Evolutionary conservation across 2,113 vertebrate species (phyloP).

Genomic region (Phodopus roborovskii): DNA sequence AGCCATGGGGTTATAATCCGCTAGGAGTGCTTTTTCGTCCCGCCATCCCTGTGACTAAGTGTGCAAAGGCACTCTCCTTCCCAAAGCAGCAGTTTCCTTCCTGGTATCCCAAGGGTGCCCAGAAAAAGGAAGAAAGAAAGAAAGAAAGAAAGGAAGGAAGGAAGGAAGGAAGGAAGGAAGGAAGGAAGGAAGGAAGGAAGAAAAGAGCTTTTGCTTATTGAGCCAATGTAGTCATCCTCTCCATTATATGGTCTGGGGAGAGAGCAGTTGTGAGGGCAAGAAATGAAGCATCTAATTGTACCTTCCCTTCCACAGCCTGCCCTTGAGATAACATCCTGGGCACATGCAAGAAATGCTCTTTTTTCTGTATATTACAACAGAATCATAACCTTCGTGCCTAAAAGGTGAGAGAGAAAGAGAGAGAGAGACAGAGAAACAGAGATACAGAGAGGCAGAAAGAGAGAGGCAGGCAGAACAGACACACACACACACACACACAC

Average conservation of each 20-base stretch:
- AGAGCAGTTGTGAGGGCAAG: neutral
- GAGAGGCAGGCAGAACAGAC: too few relatives aligned
- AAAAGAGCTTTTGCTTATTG: slow-evolving; percentile 38
- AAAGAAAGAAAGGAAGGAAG: too few relatives aligned
- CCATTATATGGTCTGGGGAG: neutral
- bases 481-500: too few relatives aligned
- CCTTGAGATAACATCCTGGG: slow-evolving; percentile 7
- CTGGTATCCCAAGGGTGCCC: neutral
- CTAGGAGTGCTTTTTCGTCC: neutral
- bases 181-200: too few relatives aligned
- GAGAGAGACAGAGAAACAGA: neutral
- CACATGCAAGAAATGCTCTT: neutral
- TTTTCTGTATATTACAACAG: neutral
- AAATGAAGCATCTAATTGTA: neutral
- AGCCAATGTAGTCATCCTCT: neutral
- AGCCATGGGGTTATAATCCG: neutral
- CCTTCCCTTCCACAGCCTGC: neutral
- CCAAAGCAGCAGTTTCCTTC: slow-evolving; percentile 13
- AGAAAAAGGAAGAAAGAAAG: neutral
- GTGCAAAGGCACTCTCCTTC: neutral
- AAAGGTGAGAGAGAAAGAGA: neutral
- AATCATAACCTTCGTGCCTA: neutral
- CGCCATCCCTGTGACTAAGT: neutral
- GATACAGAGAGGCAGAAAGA: too few relatives aligned
- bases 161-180: neutral